phyloP scores from a whole-genome alignment of 1,140 invertebrate species.

The Tribolium madens region DNA sequence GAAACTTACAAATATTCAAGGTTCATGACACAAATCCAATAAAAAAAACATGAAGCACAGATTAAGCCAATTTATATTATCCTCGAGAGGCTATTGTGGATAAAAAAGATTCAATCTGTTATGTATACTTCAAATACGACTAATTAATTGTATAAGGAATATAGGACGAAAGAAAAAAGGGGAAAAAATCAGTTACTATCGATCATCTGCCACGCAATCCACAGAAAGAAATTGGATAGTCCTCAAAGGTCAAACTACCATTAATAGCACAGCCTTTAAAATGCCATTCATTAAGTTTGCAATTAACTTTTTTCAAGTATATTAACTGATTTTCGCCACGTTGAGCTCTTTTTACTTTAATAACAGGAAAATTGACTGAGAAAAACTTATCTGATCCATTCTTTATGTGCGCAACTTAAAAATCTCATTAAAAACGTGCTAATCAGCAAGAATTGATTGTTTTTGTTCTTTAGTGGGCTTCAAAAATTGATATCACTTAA shows the following conservation, averaged over 20 bases:
- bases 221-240: not conserved
- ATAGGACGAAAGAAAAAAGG: not conserved
- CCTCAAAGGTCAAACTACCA: not conserved
- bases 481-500: no score
- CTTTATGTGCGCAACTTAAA: no score
- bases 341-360: not conserved
- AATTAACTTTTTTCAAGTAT: not conserved
- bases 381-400: no score
- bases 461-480: no score
- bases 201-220: not conserved
- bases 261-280: not conserved
- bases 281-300: not conserved
- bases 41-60: not conserved
- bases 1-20: not conserved
- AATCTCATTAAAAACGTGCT: no score
- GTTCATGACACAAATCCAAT: not conserved
- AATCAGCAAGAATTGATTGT: no score
- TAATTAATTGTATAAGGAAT: not conserved
- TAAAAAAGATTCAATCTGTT: not conserved
- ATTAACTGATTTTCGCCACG: not conserved
- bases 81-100: not conserved
- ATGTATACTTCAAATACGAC: not conserved
- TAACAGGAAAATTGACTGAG: no score
- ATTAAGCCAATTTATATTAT: not conserved
- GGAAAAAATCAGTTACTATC: not conserved